A percentile compares a stretch with the other conserved stretches of the same genome.
These are phyloP conservation scores for Philonicus albiceps DNA, from an alignment of 2,888 invertebrate species.

Conservation along the genomic window DNA sequence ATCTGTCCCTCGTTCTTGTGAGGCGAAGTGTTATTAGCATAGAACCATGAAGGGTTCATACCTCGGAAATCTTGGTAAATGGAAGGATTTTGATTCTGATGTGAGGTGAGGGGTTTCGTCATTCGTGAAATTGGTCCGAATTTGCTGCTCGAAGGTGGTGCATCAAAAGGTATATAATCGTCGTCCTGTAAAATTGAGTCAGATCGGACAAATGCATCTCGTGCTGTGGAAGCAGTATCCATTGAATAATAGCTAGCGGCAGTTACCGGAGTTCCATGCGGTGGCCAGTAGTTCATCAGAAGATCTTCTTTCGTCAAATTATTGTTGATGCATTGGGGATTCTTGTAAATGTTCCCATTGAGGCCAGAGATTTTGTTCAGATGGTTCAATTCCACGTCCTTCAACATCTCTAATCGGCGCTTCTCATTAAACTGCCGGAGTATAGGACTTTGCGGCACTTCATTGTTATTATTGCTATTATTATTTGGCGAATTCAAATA, in stretches of 20 bases:
- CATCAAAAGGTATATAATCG: slow-evolving; percentile 72
- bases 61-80: slow-evolving; percentile 20
- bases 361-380: slow-evolving; percentile 36
- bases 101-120: slow-evolving; percentile 28
- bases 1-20: slow-evolving; percentile 40
- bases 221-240: slow-evolving; percentile 40
- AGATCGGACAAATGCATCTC: slow-evolving; percentile 63
- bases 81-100: slow-evolving; percentile 14
- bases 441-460: slow-evolving; percentile 43
- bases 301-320: slow-evolving; percentile 47
- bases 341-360: slow-evolving; percentile 46
- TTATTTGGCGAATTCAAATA: slow-evolving; percentile 47
- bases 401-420: slow-evolving; percentile 44
- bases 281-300: slow-evolving; percentile 46
- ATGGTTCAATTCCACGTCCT: slow-evolving; percentile 48
- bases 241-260: slow-evolving; percentile 46
- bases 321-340: slow-evolving; percentile 44
- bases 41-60: slow-evolving; percentile 41
- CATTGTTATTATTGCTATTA: slow-evolving; percentile 32
- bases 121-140: slow-evolving; percentile 74
- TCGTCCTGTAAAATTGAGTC: slow-evolving; percentile 70
- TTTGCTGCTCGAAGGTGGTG: slow-evolving; percentile 68
- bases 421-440: slow-evolving; percentile 46
- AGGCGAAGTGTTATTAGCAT: slow-evolving; percentile 35
- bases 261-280: slow-evolving; percentile 45